Evolutionary conservation across 1,140 invertebrate species (phyloP), one percentile per base, ranked within the genome.

Genomic region (Caenorhabditis briggsae): DNA sequence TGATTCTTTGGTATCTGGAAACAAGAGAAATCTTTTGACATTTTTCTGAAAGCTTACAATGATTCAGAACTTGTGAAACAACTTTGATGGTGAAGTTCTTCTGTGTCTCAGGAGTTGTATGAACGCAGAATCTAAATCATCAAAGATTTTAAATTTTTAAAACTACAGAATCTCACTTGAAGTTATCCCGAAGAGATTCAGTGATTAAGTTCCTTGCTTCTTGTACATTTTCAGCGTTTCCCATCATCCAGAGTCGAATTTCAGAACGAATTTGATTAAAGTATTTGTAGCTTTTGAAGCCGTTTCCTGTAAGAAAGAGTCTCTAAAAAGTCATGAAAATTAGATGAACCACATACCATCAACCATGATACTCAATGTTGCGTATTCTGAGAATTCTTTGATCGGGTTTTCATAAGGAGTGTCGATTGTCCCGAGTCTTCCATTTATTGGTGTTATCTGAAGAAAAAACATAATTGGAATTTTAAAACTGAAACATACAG

Each of bases 251-350:
- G 3, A 78, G 23, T 18, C 70, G 70, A 23, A 78, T 78, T 48
- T 78, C 46, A 18, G 33, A n/a, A 5, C 70, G 70, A 12, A 78
- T 12, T 23, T 53, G 16, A 23, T 78, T 46, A 50, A 78, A 78
- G 23, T 78, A 78, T 25, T 78, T 53, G 46, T 46, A 78, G 41
- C 70, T 78, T 78, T 50, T 78, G 70, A 78, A 78, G 12, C 70
- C 70, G n/a, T 50, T 78, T 53, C 70, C 70, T 78, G 70, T 12
- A 70, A 70, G 11, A n/a, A 18, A n/a, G 16, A 7, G n/a, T 18
- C n/a, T 6, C 1, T 46, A 5, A 48, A 14, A 33, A 46, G 33
- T 18, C 0, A 50, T 50, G 0, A 25, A 12, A 25, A 50, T 11
- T 6, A 23, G 6, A 23, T 78, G 14, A 8, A 70, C 33, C 33